Conservation (phyloP, 2,113 vertebrate species). For the Brachypteracias leptosomus region DNA sequence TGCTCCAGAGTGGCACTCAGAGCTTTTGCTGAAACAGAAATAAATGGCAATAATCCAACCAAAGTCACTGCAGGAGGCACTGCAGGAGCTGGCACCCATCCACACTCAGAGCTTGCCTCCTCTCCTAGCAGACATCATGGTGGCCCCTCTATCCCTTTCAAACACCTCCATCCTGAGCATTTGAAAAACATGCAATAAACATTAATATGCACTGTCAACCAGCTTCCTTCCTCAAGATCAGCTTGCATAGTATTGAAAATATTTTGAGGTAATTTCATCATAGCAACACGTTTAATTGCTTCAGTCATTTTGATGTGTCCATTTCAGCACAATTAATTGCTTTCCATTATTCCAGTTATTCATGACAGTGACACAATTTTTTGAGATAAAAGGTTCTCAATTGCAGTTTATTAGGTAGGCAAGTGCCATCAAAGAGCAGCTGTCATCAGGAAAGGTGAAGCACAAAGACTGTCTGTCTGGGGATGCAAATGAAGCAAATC, state of each 20-base stretch:
- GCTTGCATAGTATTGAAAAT: background rate
- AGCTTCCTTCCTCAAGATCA: background rate
- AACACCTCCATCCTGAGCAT: background rate
- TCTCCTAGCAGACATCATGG: background rate
- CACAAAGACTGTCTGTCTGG: background rate
- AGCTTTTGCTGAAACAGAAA: background rate
- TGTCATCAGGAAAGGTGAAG: background rate
- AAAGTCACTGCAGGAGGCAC: background rate
- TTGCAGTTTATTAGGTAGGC: background rate
- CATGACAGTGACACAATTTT: background rate
- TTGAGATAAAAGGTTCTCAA: background rate
- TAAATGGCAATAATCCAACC: background rate
- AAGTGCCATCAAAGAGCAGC: background rate
- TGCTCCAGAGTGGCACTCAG: background rate
- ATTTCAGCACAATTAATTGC: background rate
- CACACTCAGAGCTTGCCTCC: background rate
- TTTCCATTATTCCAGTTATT: background rate
- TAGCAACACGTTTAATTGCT: background rate
- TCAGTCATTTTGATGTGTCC: background rate
- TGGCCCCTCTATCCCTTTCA: rapidly evolving
- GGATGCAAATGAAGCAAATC: background rate
- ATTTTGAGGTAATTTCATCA: background rate
- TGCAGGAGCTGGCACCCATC: background rate
- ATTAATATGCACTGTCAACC: background rate
- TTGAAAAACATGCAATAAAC: background rate